Evolutionary conservation across 2,113 vertebrate genomes (phyloP).

Genomic region (Egretta garzetta): DNA sequence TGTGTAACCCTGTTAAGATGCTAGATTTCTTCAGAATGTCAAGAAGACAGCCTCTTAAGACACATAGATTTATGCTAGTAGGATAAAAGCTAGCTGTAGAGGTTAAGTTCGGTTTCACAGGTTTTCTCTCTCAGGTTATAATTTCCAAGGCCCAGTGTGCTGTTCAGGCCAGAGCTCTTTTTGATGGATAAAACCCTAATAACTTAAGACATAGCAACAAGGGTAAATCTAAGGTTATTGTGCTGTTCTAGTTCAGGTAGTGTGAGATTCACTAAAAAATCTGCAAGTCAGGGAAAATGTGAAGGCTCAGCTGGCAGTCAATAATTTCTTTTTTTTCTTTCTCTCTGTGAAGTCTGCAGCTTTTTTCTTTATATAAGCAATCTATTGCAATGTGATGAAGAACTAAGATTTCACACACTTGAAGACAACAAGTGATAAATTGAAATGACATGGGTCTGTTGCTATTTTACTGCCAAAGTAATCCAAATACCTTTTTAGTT

Average conservation of each 20-base stretch:
- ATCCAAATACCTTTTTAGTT: constrained; percentile 23
- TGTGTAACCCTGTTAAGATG: neutral
- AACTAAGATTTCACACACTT: constrained; percentile 33
- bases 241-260: neutral
- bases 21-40: neutral
- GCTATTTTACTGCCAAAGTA: constrained; percentile 33
- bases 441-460: constrained; percentile 19
- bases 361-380: constrained; percentile 17
- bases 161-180: neutral
- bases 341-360: neutral
- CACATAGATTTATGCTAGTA: neutral
- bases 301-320: neutral
- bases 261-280: neutral
- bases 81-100: neutral
- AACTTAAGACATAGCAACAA: neutral
- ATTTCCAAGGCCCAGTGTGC: neutral
- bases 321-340: neutral
- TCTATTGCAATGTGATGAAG: neutral
- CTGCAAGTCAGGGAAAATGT: neutral
- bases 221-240: neutral
- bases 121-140: neutral
- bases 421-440: constrained; percentile 34
- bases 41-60: neutral
- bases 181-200: constrained; percentile 8
- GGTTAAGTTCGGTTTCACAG: neutral